Evolutionary conservation across 2,797 vertebrate species (phyloP), one percentile per base, ranked within the genome.

Genomic region (Artibeus jamaicensis): DNA sequence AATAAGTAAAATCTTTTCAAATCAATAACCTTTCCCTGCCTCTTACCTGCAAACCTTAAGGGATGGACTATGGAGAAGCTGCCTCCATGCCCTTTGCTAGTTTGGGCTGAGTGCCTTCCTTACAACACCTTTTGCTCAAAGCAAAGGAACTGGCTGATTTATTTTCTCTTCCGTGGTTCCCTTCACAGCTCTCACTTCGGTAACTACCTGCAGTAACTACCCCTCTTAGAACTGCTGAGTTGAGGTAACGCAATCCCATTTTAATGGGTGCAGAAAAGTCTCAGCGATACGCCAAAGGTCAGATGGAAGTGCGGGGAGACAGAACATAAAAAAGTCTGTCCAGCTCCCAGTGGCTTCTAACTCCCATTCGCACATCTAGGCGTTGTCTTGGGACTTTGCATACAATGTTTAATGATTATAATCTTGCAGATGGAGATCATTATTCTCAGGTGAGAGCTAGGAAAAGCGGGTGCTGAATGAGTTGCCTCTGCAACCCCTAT

Each of bases 321-420:
- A 92, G 62, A 92, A 39, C 29, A n/a, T 85, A 57, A 91, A 68
- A 67, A 89, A 85, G 32, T 55, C 68, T 42, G 26, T n/a, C 73
- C 34, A 2, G n/a, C 2, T 86, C 46, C 37, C 44, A 9, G 73
- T 2, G 42, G 48, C 44, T 71, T 84, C 83, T 34, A 1, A 39
- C 48, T 84, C 55, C 84, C 70, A 48, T 86, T 91, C 87, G 57
- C 91, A 86, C 21, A 55, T 91, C 65, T 71, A 82, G 46, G 83
- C 84, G 79, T 68, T 88, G 79, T 16, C 71, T 86, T 62, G 92
- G 94, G 74, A 95, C 19, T 95, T 92, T 93, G 37, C 55, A 84
- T 57, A 71, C 78, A 46, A 59, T 94, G 50, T 84, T 19, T 84
- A 89, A 77, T 78, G 89, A 95, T 94, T 70, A 59, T 48, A 78